Base-by-base conservation (phyloP, 2,888 invertebrate genomes). In the Zygothrica quintamaculata region DNA sequence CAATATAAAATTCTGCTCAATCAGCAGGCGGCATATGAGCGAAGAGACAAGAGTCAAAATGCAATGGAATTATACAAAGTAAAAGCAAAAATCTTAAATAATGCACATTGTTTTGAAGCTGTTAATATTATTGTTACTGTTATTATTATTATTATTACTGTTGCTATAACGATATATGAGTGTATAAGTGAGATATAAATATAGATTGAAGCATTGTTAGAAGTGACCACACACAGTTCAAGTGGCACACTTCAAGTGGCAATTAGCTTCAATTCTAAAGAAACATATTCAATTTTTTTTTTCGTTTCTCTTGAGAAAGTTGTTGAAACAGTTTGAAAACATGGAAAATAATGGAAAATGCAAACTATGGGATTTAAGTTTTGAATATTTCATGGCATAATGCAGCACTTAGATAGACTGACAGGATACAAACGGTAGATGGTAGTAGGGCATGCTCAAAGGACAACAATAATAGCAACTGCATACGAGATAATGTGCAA, bases 341-440 rank as follows among this genome's bases (percentile, higher is more conserved):
- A 22, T 22, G 18, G 44, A 58, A 51, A n/a, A n/a, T n/a, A n/a
- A n/a, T n/a, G n/a, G n/a, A 53, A 51, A 29, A 60, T 74, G 65
- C 55, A 62, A 44, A 75, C 53, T 58, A 60, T 74, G 65, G 52
- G 60, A 44, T 72, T 50, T 58, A 65, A 16, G 57, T 55, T 73
- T 65, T 82, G 69, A 80, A 82, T 86, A 86, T 86, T 82, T 82
- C 43, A 82, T 84, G 57, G 61, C 51, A 73, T 62, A 60, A 65
- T 55, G 44, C 34, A 60, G 72, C 33, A n/a, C n/a, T n/a, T n/a
- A n/a, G n/a, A n/a, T n/a, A 22, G 18, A 22, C 18, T 3, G 18
- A 22, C 18, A 47, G 52, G 36, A 58, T 48, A 60, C 46, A n/a
- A n/a, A n/a, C n/a, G n/a, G n/a, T n/a, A n/a, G n/a, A n/a, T n/a